These are phyloP conservation scores for Aleiodes leptofemur DNA, from an alignment of 2,888 invertebrate species.

Conservation along the genomic window DNA sequence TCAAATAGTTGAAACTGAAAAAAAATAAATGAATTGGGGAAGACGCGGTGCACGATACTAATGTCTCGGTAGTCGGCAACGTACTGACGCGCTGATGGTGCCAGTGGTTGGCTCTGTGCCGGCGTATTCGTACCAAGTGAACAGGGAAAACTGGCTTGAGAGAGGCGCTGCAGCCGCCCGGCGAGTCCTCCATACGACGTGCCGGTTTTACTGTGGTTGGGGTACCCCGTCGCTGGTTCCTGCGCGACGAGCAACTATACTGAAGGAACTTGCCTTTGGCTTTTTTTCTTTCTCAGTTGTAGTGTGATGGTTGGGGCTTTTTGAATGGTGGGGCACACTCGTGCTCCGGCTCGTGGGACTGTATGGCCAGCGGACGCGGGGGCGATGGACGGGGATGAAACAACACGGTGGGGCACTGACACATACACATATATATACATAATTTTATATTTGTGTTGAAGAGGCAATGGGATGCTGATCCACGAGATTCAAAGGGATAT, in stretches of 20 bases:
- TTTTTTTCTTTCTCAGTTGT: slow-evolving; percentile 17
- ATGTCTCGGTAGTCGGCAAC: slow-evolving; percentile 71
- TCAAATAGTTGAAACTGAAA: slow-evolving; percentile 5
- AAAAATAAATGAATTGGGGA: not conserved
- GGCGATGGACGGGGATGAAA: not conserved
- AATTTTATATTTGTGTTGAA: not conserved
- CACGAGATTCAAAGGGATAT: too few relatives aligned
- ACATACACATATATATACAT: not conserved
- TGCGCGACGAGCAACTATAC: not conserved
- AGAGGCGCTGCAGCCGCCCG: slow-evolving; percentile 56
- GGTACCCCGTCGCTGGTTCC: slow-evolving; percentile 38
- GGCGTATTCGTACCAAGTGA: slow-evolving; percentile 53
- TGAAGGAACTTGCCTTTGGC: slow-evolving; percentile 35
- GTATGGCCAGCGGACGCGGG: not conserved
- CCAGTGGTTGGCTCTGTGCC: slow-evolving; percentile 54
- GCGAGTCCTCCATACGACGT: slow-evolving; percentile 57
- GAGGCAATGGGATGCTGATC: not conserved
- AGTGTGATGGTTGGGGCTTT: slow-evolving; percentile 8
- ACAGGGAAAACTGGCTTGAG: slow-evolving; percentile 62
- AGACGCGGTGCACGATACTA: slow-evolving; percentile 57
- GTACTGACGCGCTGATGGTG: slow-evolving; percentile 68
- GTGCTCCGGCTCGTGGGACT: not conserved
- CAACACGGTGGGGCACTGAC: slow-evolving; percentile 26
- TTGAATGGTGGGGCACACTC: slow-evolving; percentile 52
- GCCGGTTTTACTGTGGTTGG: slow-evolving; percentile 47